These are phyloP conservation scores for Cheilosia urbana DNA, from an alignment of 2,888 invertebrate genomes.

Conservation along the genomic window DNA sequence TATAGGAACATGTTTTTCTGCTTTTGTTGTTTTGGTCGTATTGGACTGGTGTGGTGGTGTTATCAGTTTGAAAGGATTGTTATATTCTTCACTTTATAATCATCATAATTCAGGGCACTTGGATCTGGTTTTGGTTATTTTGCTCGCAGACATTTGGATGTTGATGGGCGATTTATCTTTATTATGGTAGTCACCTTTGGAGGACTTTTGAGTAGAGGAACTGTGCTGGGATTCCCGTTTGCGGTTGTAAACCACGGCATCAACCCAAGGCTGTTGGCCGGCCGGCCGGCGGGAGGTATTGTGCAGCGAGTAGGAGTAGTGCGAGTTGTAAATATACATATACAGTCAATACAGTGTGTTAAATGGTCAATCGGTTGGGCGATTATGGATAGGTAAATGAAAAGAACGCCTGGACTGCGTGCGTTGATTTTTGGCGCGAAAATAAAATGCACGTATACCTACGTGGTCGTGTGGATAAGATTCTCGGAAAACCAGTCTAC, in stretches of 20 bases:
- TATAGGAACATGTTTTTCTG: background rate
- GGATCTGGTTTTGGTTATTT: conserved; percentile 41
- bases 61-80: conserved; percentile 57
- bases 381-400: conserved; percentile 6
- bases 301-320: conserved; percentile 42
- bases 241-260: conserved; percentile 1
- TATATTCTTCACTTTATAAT: conserved; percentile 56
- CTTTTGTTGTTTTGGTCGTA: background rate
- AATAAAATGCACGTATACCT: background rate
- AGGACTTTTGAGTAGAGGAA: conserved; percentile 14
- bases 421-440: conserved; percentile 39
- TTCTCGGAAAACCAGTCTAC: too few relatives aligned
- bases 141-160: conserved; percentile 44
- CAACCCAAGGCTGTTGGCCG: conserved; percentile 1
- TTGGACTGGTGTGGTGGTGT: conserved; percentile 22
- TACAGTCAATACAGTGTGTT: background rate
- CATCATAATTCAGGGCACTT: conserved; percentile 56
- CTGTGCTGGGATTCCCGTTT: conserved; percentile 34
- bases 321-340: conserved; percentile 30
- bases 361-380: conserved; percentile 44
- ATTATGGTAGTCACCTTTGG: conserved; percentile 51
- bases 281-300: background rate
- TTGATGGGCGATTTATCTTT: conserved; percentile 61
- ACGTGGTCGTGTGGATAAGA: too few relatives aligned
- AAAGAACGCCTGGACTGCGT: conserved; percentile 3